Base-by-base conservation (phyloP, 64 coral and sea anemone genomes). In the Cladopsammia gracilis region DNA sequence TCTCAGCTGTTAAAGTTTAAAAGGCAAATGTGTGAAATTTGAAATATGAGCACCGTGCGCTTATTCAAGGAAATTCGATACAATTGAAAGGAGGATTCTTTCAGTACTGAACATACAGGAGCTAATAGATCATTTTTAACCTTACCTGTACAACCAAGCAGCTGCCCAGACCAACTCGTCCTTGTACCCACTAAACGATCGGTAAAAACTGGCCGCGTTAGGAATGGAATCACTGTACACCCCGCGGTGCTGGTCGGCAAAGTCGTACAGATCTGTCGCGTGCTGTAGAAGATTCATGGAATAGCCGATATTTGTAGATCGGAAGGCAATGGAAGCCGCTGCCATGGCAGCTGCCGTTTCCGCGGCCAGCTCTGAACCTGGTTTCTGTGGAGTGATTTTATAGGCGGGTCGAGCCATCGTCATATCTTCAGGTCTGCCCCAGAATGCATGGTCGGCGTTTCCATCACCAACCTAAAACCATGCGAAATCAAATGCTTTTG, bases 81-180 rank as follows among this genome's bases (percentile, higher is more conserved):
- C 34, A 34, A 34, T 2, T 34, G 34, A 34, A 34, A 34, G 34
- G 34, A 2, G 34, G 34, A 34, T 34, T 34, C 34, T 34, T 34
- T 34, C 34, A 34, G 34, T 34, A 34, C 34, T 34, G 34, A 34
- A 34, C 34, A 34, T 34, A 34, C 34, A 34, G 34, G 34, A 34
- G 34, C 34, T 1, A 34, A 34, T 34, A 34, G 34, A 34, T 34
- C 34, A 1, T 34, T 34, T 34, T 34, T 2, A 34, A 34, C 7
- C 53, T 56, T 6, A 56, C 59, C 85, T 54, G 23, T 95, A 98
- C 9, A 98, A 59, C 96, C 96, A 98, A 9, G 85, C 85, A 25
- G 96, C 89, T 62, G 93, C 96, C 96, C 96, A 98, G 4, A 95
- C 96, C 51, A 98, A 65, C 59, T 98, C 93, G 57, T 98, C 96